Conservation (phyloP, 2,113 vertebrate species). For the Microtus richardsoni region DNA sequence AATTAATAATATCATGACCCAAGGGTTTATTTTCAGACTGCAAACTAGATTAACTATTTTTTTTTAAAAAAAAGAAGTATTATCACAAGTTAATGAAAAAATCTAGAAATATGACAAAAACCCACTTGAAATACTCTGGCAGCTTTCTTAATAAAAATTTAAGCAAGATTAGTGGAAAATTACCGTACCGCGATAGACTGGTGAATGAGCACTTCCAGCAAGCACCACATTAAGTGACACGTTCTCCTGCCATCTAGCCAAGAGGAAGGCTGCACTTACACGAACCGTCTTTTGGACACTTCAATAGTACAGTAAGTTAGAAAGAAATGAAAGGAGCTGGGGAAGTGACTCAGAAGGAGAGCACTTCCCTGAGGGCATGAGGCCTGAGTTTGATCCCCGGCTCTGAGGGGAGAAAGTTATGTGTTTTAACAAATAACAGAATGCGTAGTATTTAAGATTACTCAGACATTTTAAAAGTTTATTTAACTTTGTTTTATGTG, state of each 20-base stretch:
- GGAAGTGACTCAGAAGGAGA: neutral
- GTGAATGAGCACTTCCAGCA: neutral
- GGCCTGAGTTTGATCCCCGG: neutral
- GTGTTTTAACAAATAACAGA: neutral
- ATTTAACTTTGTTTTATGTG: neutral
- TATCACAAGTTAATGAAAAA: slow-evolving; percentile 7
- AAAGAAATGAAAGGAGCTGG: neutral
- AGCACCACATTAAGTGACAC: neutral
- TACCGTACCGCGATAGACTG: neutral
- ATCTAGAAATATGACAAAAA: slow-evolving; percentile 14
- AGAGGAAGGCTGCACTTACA: neutral
- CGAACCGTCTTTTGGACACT: neutral
- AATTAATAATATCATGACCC: neutral
- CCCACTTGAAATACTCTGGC: neutral
- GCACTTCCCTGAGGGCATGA: neutral
- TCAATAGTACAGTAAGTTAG: neutral
- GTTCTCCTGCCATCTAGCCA: neutral
- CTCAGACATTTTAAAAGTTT: neutral
- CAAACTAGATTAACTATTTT: neutral
- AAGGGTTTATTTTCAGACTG: slow-evolving; percentile 16
- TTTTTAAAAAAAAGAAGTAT: neutral
- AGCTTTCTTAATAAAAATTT: slow-evolving; percentile 42
- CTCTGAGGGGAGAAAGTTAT: neutral
- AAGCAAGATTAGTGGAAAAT: neutral
- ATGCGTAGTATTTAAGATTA: neutral